These are phyloP conservation scores for Sander vitreus DNA, from an alignment of 2,113 vertebrate genomes.

Conservation along the genomic window DNA sequence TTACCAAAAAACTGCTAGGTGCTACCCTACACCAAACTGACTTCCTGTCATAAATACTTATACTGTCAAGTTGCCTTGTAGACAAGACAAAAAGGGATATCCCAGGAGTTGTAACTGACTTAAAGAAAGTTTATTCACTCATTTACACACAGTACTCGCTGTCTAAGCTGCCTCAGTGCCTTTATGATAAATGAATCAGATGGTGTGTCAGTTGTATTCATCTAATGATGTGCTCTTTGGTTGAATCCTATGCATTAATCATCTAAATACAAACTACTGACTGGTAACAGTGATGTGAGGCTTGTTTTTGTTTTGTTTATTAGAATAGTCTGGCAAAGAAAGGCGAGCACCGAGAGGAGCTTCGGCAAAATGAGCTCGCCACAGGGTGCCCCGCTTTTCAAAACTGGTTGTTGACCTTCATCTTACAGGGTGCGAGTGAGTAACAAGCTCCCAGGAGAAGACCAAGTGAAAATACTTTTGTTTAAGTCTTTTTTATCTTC, in stretches of 20 bases:
- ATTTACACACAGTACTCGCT: constrained; percentile 37
- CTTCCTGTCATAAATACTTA: not conserved
- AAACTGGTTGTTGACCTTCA: constrained; percentile 74
- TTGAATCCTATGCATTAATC: constrained; percentile 44
- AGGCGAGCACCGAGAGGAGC: not conserved
- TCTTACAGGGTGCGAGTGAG: constrained; percentile 41
- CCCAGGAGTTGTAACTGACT: constrained; percentile 13
- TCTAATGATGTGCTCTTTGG: constrained; percentile 51
- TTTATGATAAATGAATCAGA: constrained; percentile 51
- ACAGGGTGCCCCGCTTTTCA: constrained; percentile 51
- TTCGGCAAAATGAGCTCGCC: constrained; percentile 59
- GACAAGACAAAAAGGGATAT: not conserved
- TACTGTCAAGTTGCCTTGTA: not conserved
- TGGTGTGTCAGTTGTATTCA: constrained; percentile 32
- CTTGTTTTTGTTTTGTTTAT: constrained; percentile 20
- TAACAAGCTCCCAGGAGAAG: constrained; percentile 77
- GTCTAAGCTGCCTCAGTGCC: constrained; percentile 18
- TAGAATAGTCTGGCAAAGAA: not conserved
- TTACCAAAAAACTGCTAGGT: not conserved
- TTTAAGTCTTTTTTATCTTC: constrained; percentile 70
- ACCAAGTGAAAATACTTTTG: constrained; percentile 45
- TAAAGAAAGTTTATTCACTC: not conserved
- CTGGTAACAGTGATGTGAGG: not conserved
- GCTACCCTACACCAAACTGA: not conserved
- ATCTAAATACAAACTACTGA: constrained; percentile 31